These are phyloP conservation scores for Chionomys nivalis DNA, from an alignment of 2,113 vertebrate genomes.

Conservation along the genomic window DNA sequence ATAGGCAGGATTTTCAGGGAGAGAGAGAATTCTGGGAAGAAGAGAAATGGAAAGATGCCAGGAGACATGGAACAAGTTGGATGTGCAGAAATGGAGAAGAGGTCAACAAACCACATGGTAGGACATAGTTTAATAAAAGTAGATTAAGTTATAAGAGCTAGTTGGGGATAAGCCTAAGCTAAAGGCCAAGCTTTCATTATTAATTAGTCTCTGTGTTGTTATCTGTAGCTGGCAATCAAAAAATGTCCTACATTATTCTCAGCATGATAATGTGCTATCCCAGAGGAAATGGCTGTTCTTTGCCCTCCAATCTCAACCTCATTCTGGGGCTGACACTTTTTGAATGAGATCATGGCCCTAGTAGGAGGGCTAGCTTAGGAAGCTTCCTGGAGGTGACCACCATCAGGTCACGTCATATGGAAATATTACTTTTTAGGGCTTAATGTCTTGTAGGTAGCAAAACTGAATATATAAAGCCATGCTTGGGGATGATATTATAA, in stretches of 20 bases:
- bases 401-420: too few species aligned
- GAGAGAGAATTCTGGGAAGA: too few species aligned
- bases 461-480: neutral
- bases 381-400: neutral
- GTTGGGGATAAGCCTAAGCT: too few species aligned
- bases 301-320: rapidly evolving
- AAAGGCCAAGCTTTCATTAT: too few species aligned
- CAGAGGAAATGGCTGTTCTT: neutral
- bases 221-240: neutral
- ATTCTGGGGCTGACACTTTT: neutral
- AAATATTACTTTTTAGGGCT: neutral
- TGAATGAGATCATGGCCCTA: neutral
- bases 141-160: too few species aligned
- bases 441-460: neutral
- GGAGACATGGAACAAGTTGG: too few species aligned
- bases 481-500: neutral
- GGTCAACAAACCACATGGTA: too few species aligned
- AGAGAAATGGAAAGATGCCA: too few species aligned
- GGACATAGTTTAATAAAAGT: too few species aligned
- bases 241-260: neutral
- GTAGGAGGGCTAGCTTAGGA: neutral
- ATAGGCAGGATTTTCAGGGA: too few species aligned
- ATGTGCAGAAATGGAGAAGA: too few species aligned
- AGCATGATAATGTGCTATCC: too few species aligned
- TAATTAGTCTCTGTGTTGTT: neutral